Conservation (phyloP, 2,113 vertebrate genomes). For the Tetrao urogallus region DNA sequence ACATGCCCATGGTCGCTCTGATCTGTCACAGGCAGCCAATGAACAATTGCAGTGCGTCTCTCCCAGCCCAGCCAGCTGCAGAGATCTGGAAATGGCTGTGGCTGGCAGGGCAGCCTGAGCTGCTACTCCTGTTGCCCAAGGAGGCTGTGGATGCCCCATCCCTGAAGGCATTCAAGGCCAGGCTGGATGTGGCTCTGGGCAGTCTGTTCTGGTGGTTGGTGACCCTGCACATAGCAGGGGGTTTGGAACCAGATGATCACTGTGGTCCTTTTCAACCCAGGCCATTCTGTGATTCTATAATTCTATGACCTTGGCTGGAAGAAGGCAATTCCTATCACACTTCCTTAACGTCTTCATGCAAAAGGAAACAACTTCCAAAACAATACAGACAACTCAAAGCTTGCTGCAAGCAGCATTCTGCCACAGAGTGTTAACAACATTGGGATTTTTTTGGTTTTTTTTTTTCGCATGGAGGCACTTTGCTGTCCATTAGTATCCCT, state of each 20-base stretch:
- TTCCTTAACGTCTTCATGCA: background rate
- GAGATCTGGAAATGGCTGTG: background rate
- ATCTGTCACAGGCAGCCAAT: background rate
- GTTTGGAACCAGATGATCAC: no score
- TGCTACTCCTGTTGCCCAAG: background rate
- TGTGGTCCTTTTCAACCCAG: no score
- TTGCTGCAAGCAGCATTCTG: background rate
- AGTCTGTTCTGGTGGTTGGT: no score
- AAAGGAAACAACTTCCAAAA: background rate
- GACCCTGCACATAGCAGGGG: no score
- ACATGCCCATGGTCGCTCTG: background rate
- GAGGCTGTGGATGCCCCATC: no score
- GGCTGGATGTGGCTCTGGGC: no score
- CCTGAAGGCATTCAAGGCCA: no score
- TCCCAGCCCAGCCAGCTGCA: background rate
- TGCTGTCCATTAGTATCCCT: slow-evolving; percentile 29
- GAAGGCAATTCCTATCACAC: background rate
- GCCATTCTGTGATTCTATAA: no score
- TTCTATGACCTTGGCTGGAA: background rate
- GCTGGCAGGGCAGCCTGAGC: background rate
- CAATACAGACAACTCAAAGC: background rate
- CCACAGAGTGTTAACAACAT: background rate
- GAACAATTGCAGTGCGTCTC: background rate
- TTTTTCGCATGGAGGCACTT: slow-evolving; percentile 27
- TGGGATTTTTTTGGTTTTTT: background rate